Base-by-base conservation (phyloP, 2,113 vertebrate genomes). In the Calidris pygmaea region DNA sequence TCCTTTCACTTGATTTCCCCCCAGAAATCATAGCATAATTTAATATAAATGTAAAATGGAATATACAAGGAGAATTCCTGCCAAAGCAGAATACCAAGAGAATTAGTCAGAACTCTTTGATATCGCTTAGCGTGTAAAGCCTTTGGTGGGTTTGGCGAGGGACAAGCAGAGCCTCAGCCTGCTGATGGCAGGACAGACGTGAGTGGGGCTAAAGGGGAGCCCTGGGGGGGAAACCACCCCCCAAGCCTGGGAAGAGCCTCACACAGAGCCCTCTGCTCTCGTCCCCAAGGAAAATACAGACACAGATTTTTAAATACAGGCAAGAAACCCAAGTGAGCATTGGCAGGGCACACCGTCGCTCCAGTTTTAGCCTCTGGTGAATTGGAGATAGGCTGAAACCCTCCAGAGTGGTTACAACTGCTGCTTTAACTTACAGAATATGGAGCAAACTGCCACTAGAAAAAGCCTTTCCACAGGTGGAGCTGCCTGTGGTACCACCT, bases 171-270 rank as follows among this genome's bases (percentile, higher is more conserved):
- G 27, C 41, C 34, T 68, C 48, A 8, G 21, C 12, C 23, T 5
- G 1, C 16, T 29, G 8, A 0, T 5, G 17, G 22, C 24, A 62
- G 47, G 32, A 37, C 6, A 45, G 55, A 2, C 3, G 1, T 74
- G 37, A 67, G 16, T 2, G 2, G 4, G 6, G 52, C 13, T 22
- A 14, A 55, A 26, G 18, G 23, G 29, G 53, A 84, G 7, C 43
- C 7, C 23, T 15, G 55, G 18, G 26, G 7, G 26, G 30, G 48
- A 75, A 80, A 75, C 43, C 27, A 39, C 22, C 19, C 35, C 30
- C 21, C 10, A 5, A 77, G 48, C 19, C 18, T 12, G 1, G 18
- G 4, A n/a, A 60, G 58, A 14, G 14, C 26, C 71, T 70, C 30
- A 2, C 55, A 45, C 32, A 74, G 50, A 84, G 45, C 48, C 56